Evolutionary conservation across 2,888 invertebrate genomes (phyloP), one percentile per base, ranked within the genome.

Genomic region (Embidobia sp.): DNA sequence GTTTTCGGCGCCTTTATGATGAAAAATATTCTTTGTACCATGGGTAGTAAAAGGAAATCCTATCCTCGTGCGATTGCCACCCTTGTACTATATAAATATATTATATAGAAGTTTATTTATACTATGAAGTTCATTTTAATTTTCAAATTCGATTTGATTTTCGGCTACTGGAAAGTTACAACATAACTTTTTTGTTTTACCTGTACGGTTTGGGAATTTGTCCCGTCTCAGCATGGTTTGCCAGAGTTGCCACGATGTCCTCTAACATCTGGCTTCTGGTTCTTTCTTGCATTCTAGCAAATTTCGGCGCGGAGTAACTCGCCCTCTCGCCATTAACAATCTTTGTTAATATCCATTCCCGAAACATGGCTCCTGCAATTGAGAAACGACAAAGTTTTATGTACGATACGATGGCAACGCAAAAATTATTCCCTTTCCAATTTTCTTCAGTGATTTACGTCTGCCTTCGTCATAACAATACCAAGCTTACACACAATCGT

Each of bases 161-260:
- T n/a, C n/a, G n/a, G n/a, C n/a, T n/a, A n/a, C n/a, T n/a, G n/a
- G n/a, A n/a, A n/a, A n/a, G n/a, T n/a, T n/a, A n/a, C n/a, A n/a
- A n/a, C n/a, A n/a, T n/a, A n/a, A n/a, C n/a, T n/a, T n/a, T n/a
- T 13, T 13, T n/a, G 13, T n/a, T 27, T 74, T 57, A 87, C 88
- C 97, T 92, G 89, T 97, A 97, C 16, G 97, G 97, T 90, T 97
- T 97, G 6, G 97, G 97, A 90, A 97, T 97, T 90, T 97, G 97
- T 73, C 97, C 97, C 37, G 97, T 97, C 90, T 97, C 97, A 0
- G 96, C 97, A 86, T 97, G 97, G 90, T 97, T 97, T 82, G 96
- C 96, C 82, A 97, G 90, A 90, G 97, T 97, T 80, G 97, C 97
- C 5, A 97, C 97, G 74, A 97, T 95, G 86, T 97, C 97, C 90